Evolutionary conservation across 2,888 invertebrate genomes (phyloP).

Genomic region (Lycaena phlaeas): DNA sequence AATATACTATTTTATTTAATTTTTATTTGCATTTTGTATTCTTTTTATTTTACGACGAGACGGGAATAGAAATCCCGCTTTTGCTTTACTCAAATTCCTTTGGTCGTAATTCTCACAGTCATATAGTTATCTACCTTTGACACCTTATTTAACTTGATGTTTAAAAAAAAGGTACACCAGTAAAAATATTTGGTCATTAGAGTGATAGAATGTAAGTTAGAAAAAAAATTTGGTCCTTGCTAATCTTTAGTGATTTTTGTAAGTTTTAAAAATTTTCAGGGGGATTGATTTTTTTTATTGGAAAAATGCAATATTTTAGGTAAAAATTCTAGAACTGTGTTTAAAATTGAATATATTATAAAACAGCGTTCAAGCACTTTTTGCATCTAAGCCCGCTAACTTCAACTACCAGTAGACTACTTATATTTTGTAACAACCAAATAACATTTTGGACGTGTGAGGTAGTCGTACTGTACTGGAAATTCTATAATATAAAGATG

Average conservation of each 20-base stretch:
- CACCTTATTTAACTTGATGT: too few species aligned
- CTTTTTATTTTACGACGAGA: too few species aligned
- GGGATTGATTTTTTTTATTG: background rate
- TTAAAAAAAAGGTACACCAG: background rate
- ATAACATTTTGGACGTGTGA: background rate
- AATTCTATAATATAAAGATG: background rate
- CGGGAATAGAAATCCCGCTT: too few species aligned
- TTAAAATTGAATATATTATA: slow-evolving; percentile 1
- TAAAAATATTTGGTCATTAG: background rate
- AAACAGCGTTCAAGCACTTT: slow-evolving; percentile 4
- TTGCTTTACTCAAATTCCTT: too few species aligned
- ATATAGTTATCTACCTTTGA: too few species aligned
- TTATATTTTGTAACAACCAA: background rate
- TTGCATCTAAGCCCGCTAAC: slow-evolving; percentile 5
- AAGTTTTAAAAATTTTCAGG: background rate
- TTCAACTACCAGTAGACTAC: background rate
- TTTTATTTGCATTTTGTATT: too few species aligned
- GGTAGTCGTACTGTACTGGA: too few species aligned
- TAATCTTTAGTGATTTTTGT: background rate
- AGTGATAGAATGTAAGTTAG: background rate
- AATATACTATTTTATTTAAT: too few species aligned
- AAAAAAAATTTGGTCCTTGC: slow-evolving; percentile 3
- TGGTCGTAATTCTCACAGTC: too few species aligned
- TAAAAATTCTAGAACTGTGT: slow-evolving; percentile 4
- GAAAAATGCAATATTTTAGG: slow-evolving; percentile 1